Percentiles rank a stretch among this genome's conserved stretches.
These are phyloP conservation scores for Osmerus eperlanus DNA, from an alignment of 2,113 vertebrate species.

Conservation along the genomic window DNA sequence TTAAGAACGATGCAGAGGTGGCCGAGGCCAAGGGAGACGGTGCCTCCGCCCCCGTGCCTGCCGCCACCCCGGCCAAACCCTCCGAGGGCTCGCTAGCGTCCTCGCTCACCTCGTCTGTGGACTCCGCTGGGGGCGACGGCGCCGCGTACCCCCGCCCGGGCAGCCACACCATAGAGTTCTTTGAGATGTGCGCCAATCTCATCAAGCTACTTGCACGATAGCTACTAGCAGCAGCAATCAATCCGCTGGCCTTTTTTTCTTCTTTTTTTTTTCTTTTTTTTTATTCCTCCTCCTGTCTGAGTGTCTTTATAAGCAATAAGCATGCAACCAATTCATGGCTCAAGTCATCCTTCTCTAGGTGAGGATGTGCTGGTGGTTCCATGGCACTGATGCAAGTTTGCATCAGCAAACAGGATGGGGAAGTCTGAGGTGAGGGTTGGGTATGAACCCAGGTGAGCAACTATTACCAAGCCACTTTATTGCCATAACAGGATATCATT, in stretches of 20 bases:
- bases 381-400: constrained; percentile 76
- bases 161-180: constrained; percentile 98
- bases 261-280: constrained; percentile 16
- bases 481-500: constrained; percentile 51
- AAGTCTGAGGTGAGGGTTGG: constrained; percentile 40
- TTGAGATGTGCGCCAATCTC: constrained; percentile 99
- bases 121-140: constrained; percentile 75
- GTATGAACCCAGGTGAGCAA: constrained; percentile 44
- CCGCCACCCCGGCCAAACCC: constrained; percentile 67
- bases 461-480: constrained; percentile 59
- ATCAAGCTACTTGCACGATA: constrained; percentile 99
- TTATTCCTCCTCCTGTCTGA: constrained; percentile 62
- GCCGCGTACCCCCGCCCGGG: constrained; percentile 81
- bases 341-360: constrained; percentile 73
- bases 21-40: constrained; percentile 69
- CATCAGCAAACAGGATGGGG: constrained; percentile 20
- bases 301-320: constrained; percentile 95
- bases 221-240: constrained; percentile 56
- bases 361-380: constrained; percentile 76
- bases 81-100: constrained; percentile 85
- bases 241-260: constrained; percentile 67
- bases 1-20: constrained; percentile 83
- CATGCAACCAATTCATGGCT: constrained; percentile 86
- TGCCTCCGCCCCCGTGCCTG: constrained; percentile 63
- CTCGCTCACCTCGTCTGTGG: constrained; percentile 87